Base-by-base conservation (phyloP, 2,888 invertebrate genomes). In the Archaeoteleia sp. region DNA sequence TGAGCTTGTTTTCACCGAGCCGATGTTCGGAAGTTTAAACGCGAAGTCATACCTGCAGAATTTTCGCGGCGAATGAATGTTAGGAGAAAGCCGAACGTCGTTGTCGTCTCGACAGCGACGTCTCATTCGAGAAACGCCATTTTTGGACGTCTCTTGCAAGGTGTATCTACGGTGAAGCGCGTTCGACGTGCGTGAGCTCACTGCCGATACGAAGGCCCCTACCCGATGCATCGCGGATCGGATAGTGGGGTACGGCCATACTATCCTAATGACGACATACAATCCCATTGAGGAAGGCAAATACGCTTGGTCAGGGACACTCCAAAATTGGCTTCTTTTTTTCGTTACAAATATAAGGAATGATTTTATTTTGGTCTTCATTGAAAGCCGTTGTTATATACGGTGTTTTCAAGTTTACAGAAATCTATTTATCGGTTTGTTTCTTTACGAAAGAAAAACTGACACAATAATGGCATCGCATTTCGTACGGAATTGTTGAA, bases 111-210 rank as follows among this genome's bases (percentile, higher is more conserved):
- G 53, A 46, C 48, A 58, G 29, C 55, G 51, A 53, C 49, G 48
- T 48, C 67, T 71, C 76, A 75, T 63, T 55, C 72, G 70, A 73
- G 72, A 73, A 78, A 78, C 79, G 81, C 82, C 82, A 82, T 82
- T 79, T 81, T 81, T 79, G 81, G 79, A 66, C 55, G 69, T 66
- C 43, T 61, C 46, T 42, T 51, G 40, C 54, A 65, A 49, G 42
- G 20, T 60, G 45, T 39, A 30, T 35, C 20, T 30, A 61, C 57
- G 65, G 60, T 72, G 70, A 75, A 62, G 70, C 76, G 70, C 61
- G 71, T 76, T 73, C 76, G 76, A 77, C 75, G 75, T 78, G 74
- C 78, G 74, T 79, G 74, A 78, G 76, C 78, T 80, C 79, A 78
- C 79, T 81, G 76, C 73, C 66, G 39, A 46, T 46, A 35, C 27